These are phyloP conservation scores for Anableps anableps DNA, from an alignment of 2,797 vertebrate species.

Conservation along the genomic window DNA sequence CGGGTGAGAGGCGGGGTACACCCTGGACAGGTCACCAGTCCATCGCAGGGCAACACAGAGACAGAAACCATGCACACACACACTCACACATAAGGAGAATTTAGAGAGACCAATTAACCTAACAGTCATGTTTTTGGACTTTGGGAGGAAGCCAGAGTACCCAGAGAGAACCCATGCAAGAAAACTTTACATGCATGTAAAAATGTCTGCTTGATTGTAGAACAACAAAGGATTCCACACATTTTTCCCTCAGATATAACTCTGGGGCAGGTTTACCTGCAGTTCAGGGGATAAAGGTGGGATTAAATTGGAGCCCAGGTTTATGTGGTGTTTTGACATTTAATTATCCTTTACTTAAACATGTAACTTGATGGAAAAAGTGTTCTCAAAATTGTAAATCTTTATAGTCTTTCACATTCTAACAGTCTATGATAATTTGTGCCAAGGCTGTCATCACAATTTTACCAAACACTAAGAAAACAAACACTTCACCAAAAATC, in stretches of 20 bases:
- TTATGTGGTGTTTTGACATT: not conserved
- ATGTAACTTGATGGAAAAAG: not conserved
- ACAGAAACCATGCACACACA: no score
- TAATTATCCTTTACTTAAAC: not conserved
- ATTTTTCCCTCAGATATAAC: constrained; percentile 32
- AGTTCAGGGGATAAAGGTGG: constrained; percentile 36
- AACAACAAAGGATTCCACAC: constrained; percentile 29
- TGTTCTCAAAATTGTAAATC: not conserved
- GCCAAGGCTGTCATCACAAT: not conserved
- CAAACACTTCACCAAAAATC: not conserved
- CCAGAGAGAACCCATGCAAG: no score
- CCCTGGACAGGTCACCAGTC: no score
- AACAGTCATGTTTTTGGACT: no score
- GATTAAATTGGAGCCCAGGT: constrained; percentile 31
- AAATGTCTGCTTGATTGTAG: not conserved
- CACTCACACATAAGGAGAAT: no score
- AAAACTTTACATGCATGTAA: no score
- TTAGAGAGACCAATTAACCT: no score
- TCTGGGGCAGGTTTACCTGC: constrained; percentile 40
- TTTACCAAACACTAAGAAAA: not conserved
- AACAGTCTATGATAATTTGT: not conserved
- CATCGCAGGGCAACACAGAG: no score
- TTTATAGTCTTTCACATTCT: not conserved
- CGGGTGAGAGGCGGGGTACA: no score
- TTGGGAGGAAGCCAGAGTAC: no score